Base-by-base conservation (phyloP, 2,888 invertebrate species). In the Mystacides longicornis region DNA sequence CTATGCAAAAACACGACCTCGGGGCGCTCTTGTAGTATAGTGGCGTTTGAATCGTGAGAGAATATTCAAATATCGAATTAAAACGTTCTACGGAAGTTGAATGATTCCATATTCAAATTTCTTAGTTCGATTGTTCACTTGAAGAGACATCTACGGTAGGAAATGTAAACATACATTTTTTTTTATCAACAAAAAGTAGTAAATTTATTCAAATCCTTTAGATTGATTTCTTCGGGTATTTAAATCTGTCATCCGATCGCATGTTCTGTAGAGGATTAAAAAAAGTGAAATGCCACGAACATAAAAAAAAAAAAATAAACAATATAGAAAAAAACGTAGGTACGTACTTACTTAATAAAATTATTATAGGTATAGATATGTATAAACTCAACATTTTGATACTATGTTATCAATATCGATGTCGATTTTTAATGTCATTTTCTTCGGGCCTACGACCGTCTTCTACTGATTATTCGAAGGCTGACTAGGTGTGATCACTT, bases 1-100 rank as follows among this genome's bases (percentile, higher is more conserved):
- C 52, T 49, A 52, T 56, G 56, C 49, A 50, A 7, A 51, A 43
- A 42, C 51, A 57, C 23, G 49, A 49, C 55, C 51, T 53, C 43
- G 52, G n/a, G 58, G 58, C 55, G 56, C 50, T 37, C 14, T 16
- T 7, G 14, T 16, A 4, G 37, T n/a, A n/a, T n/a, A n/a, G n/a
- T n/a, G n/a, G n/a, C n/a, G n/a, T n/a, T 46, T 51, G 43, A 49
- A 47, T 54, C 60, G 60, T 60, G 60, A 60, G 60, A 60, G 50
- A 60, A 60, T 54, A 23, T 54, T 27, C 33, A 48, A 22, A 48
- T 23, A 3, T 5, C 23, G 37, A 37, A 37, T 37, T 37, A 37
- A 37, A 48, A 23, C 21, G 23, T 48, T 23, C 48, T 48, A n/a
- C 22, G 16, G 21, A 14, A 45, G 21, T 45, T 19, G 20, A 11